Base-by-base conservation (phyloP, 2,888 invertebrate species). In the Saturnia pavonia region DNA sequence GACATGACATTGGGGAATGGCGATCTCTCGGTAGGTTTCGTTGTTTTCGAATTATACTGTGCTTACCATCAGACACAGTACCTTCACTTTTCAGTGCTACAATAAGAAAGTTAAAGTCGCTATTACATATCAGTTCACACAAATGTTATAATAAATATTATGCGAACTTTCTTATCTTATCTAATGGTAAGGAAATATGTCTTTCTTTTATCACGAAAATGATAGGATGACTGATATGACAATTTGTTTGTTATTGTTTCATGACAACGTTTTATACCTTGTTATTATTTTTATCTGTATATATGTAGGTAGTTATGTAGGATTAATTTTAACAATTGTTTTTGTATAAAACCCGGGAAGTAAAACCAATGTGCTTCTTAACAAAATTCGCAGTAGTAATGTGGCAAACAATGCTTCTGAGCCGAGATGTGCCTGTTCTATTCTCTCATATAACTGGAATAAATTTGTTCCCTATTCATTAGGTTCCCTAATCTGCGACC, bases 111-210 rank as follows among this genome's bases (percentile, higher is more conserved):
- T 14, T 25, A 27, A 60, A 60, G 57, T 27, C 57, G 25, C 12
- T 57, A 2, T 57, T 25, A 60, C 27, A 60, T 25, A 27, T 8
- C 27, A 14, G 27, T 60, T 60, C 25, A 60, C 27, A 54, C 8
- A 54, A 54, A 57, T 2, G 11, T 57, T 25, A 57, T 27, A 16
- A 60, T 60, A 60, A 60, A 60, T 27, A 60, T 60, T 60, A 60
- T 14, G 57, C 25, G 57, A 14, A 3, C 25, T 27, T n/a, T n/a
- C 25, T 60, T 60, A 60, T 60, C 57, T 60, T 60, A 27, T 60
- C 57, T 60, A 60, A 27, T 27, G 11, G 57, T 60, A 27, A 60
- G 57, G 27, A 27, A 60, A 60, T 6, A 27, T 60, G 14, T 27
- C 6, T 25, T 14, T 60, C 3, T 60, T 25, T 60, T 60, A 27